Base-by-base conservation (phyloP, 2,113 vertebrate species). In the Poicephalus meyeri region DNA sequence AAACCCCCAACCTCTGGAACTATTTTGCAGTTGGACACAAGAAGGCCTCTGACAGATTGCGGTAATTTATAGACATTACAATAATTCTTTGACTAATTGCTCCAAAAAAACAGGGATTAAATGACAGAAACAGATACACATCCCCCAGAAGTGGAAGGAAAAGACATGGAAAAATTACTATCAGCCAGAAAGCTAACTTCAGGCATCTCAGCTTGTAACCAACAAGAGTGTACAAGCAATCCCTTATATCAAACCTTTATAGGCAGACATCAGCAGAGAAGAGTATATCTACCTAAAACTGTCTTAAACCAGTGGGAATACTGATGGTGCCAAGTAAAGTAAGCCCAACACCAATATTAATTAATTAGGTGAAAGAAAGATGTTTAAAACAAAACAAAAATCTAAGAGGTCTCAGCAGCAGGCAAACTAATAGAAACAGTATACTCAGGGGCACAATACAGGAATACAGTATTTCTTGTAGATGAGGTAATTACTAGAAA, bases 101-200 rank as follows among this genome's bases (percentile, higher is more conserved):
- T 96, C 86, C 85, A 8, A 91, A 97, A 95, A 95, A 89, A 47
- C 33, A 74, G 41, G 16, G 81, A 89, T 83, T 88, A 90, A 94
- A 93, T 86, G 58, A 94, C 91, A 97, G 83, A 97, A 97, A 82
- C 80, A 97, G 68, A 96, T 90, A 97, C 37, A 93, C 10, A 24
- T 88, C 86, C 94, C 81, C 29, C 70, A 86, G 47, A 66, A 95
- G 79, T 0, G 4, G 93, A 94, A 92, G 69, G 20, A 96, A 86
- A 89, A 77, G 78, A 88, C 60, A 23, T 70, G 80, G 86, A 95
- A 81, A 97, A 94, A 90, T 97, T 91, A 95, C 2, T 3, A 78
- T 95, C 82, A 95, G 58, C 18, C 55, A 95, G 84, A 89, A 95
- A 6, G 39, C 95, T 81, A 98, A 74, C 74, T 82, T 96, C 10